Conservation (phyloP, 2,888 invertebrate genomes). For the Temnothorax rugatulus region DNA sequence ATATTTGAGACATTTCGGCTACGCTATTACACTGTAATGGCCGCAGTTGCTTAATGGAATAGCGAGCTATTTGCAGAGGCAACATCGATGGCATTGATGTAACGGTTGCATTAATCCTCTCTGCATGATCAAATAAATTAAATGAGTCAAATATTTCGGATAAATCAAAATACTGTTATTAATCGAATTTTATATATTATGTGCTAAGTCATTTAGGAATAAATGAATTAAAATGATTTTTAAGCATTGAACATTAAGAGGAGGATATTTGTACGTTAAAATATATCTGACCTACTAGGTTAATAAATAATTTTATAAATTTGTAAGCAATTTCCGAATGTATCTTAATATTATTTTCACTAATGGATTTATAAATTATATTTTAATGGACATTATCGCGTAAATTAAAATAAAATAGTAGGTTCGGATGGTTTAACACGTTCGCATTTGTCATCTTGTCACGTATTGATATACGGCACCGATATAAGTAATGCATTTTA, state of each 20-base stretch:
- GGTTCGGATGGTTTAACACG: background rate
- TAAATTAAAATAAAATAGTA: background rate
- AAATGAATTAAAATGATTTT: background rate
- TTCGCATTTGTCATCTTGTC: slow-evolving; percentile 21
- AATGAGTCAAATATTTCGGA: background rate
- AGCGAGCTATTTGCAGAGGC: slow-evolving; percentile 29
- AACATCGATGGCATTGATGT: slow-evolving; percentile 32
- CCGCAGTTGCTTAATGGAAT: slow-evolving; percentile 30
- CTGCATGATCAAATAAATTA: background rate
- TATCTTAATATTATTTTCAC: background rate
- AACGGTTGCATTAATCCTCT: slow-evolving; percentile 9
- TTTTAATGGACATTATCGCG: background rate
- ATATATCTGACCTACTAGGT: background rate
- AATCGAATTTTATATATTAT: background rate
- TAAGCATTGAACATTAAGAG: background rate
- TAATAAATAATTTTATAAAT: slow-evolving; percentile 9
- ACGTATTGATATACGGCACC: slow-evolving; percentile 16
- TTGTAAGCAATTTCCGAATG: background rate
- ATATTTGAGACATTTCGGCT: slow-evolving; percentile 35
- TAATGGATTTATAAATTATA: slow-evolving; percentile 4
- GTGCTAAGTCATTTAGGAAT: background rate
- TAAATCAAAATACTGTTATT: background rate
- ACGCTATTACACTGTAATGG: background rate
- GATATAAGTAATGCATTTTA: slow-evolving; percentile 34
- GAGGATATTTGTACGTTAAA: background rate